A percentile compares a stretch with the other conserved stretches of the same genome.
These are phyloP conservation scores for Allacma fusca DNA, from an alignment of 2,888 invertebrate genomes.

Conservation along the genomic window DNA sequence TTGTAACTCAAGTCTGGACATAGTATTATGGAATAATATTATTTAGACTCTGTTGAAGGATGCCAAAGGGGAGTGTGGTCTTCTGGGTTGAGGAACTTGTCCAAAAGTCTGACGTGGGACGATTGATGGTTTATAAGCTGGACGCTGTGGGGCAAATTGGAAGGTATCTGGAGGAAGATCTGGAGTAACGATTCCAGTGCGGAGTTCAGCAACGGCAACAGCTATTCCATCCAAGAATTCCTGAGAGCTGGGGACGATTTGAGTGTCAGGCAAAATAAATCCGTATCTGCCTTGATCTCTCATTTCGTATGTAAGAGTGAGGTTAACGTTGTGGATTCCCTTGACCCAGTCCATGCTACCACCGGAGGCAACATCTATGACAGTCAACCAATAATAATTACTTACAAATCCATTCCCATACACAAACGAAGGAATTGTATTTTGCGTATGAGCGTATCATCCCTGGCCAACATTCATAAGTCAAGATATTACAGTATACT, in stretches of 20 bases:
- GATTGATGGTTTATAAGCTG: no score
- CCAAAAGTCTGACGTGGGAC: no score
- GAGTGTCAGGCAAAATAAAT: slow-evolving; percentile 73
- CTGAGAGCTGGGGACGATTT: slow-evolving; percentile 73
- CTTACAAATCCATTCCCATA: no score
- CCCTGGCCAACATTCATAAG: not conserved
- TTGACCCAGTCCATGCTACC: slow-evolving; percentile 79
- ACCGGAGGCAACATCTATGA: slow-evolving; percentile 45
- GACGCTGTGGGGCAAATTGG: no score
- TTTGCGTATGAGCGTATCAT: no score
- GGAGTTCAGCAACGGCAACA: slow-evolving; percentile 22
- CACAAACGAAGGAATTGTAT: no score
- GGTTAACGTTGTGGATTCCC: slow-evolving; percentile 71
- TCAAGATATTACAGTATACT: slow-evolving; percentile 30
- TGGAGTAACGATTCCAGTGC: slow-evolving; percentile 25
- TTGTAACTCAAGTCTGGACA: no score
- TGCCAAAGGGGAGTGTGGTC: no score
- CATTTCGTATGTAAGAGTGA: slow-evolving; percentile 75
- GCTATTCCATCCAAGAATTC: slow-evolving; percentile 68
- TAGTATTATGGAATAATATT: no score
- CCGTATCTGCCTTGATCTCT: slow-evolving; percentile 74
- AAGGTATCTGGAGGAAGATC: not conserved
- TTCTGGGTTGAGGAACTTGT: no score
- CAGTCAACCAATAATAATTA: no score
- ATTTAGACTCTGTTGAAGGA: no score